Evolutionary conservation across 2,113 vertebrate species (phyloP).

Genomic region (Psittacus erithacus): DNA sequence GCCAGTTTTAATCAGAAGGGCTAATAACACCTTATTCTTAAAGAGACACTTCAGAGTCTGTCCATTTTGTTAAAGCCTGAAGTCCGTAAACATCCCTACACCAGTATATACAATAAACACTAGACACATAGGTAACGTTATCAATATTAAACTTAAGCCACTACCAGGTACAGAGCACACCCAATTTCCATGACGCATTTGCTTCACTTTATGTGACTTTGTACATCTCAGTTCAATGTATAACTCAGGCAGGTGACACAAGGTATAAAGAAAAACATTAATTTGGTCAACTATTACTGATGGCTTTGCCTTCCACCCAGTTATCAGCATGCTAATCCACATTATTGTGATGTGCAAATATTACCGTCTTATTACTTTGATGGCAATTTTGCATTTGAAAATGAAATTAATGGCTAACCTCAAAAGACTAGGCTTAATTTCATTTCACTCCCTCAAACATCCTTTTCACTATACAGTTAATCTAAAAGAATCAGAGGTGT

Average conservation of each 20-base stretch:
- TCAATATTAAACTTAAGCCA: background rate
- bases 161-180: background rate
- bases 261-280: background rate
- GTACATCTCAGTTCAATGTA: slow-evolving; percentile 11
- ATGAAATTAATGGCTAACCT: slow-evolving; percentile 72
- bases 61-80: background rate
- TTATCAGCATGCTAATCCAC: slow-evolving; percentile 23
- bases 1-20: background rate
- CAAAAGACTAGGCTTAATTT: slow-evolving; percentile 68
- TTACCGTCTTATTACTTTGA: slow-evolving; percentile 60
- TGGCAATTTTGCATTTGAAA: slow-evolving; percentile 64
- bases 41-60: background rate
- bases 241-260: slow-evolving; percentile 16
- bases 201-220: slow-evolving; percentile 9
- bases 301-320: slow-evolving; percentile 1
- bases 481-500: slow-evolving; percentile 35
- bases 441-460: slow-evolving; percentile 48
- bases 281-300: background rate
- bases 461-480: slow-evolving; percentile 37
- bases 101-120: background rate
- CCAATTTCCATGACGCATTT: background rate
- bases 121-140: background rate
- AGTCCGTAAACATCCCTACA: background rate
- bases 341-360: slow-evolving; percentile 8
- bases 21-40: background rate